Conservation (phyloP, 2,113 vertebrate species). For the Psophia crepitans region DNA sequence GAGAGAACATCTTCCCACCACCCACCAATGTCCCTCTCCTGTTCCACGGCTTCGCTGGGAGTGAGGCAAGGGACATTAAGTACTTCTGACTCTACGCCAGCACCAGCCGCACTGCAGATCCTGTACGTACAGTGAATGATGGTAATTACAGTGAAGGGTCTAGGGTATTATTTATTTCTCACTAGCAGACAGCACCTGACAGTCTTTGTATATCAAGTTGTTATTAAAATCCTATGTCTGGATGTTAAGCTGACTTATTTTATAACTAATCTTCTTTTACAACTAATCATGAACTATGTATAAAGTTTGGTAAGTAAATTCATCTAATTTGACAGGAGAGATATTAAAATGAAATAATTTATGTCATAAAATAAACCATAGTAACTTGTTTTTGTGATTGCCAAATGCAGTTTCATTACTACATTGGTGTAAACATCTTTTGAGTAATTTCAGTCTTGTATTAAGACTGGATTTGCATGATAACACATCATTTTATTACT, state of each 20-base stretch:
- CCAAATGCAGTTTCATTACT: constrained; percentile 56
- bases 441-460: constrained; percentile 31
- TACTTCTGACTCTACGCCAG: not conserved
- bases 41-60: not conserved
- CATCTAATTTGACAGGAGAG: constrained; percentile 68
- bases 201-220: constrained; percentile 69
- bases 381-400: constrained; percentile 55
- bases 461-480: constrained; percentile 54
- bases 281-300: constrained; percentile 64
- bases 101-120: not conserved
- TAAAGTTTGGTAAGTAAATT: constrained; percentile 72
- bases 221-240: constrained; percentile 68
- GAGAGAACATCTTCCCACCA: not conserved
- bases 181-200: constrained; percentile 56
- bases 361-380: constrained; percentile 56
- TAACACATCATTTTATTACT: constrained; percentile 50
- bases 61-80: not conserved
- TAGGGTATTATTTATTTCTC: constrained; percentile 66
- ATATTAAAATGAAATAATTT: constrained; percentile 71
- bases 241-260: constrained; percentile 69
- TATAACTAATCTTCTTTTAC: constrained; percentile 70
- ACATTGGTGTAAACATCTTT: constrained; percentile 56
- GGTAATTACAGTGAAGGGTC: constrained; percentile 59
- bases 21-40: not conserved
- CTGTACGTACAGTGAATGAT: constrained; percentile 28